These are phyloP conservation scores for Propithecus coquereli DNA, from an alignment of 2,113 vertebrate genomes.

Conservation along the genomic window DNA sequence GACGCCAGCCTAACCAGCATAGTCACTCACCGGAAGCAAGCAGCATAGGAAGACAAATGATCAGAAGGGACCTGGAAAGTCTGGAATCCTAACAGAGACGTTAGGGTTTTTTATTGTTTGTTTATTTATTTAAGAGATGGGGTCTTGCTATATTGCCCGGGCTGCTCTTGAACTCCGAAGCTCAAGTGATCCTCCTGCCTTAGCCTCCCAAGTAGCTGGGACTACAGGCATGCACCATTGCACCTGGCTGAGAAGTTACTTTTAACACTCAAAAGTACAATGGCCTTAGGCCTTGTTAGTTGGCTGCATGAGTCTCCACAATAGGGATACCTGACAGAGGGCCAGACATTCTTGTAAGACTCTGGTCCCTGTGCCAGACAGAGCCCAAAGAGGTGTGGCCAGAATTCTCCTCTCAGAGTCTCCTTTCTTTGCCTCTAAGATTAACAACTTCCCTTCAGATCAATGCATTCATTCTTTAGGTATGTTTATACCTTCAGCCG, in stretches of 20 bases:
- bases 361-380: not conserved
- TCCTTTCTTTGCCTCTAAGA: not conserved
- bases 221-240: too few relatives aligned
- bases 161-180: too few relatives aligned
- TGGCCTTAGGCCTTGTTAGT: not conserved
- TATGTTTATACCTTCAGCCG: not conserved
- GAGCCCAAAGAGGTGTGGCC: not conserved
- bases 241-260: not conserved
- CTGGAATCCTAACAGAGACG: not conserved
- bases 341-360: not conserved
- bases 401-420: not conserved
- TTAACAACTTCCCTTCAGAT: not conserved
- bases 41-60: not conserved
- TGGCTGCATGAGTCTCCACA: not conserved
- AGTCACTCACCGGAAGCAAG: not conserved
- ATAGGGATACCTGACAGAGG: not conserved
- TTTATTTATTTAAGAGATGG: too few relatives aligned
- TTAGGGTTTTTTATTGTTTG: too few relatives aligned
- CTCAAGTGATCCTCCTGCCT: too few relatives aligned
- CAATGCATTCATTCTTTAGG: not conserved
- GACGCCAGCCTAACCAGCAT: not conserved
- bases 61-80: not conserved
- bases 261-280: not conserved
- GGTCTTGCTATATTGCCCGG: too few relatives aligned
- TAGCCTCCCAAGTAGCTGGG: too few relatives aligned